Percentiles rank a stretch among this genome's conserved stretches.
These are phyloP conservation scores for Monodelphis domestica DNA, from an alignment of 2,797 vertebrate species.

Conservation along the genomic window DNA sequence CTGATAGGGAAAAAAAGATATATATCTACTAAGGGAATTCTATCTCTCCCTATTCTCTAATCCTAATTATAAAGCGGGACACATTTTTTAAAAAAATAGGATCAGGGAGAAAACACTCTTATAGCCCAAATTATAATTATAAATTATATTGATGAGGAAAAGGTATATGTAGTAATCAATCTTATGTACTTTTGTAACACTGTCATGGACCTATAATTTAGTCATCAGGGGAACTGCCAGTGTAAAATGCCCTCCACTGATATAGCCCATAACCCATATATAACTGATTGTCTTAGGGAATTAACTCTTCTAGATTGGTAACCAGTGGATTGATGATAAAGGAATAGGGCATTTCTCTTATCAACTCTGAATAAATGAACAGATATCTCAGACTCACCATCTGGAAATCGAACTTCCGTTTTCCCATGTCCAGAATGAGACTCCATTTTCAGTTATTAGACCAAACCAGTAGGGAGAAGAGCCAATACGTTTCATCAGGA, in stretches of 20 bases:
- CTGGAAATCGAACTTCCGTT: neutral
- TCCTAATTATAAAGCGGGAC: neutral
- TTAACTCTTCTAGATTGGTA: neutral
- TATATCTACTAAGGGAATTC: too few relatives aligned
- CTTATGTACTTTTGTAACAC: neutral
- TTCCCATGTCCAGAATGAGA: constrained; percentile 42
- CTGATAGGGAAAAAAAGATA: neutral
- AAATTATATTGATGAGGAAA: neutral
- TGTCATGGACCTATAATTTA: neutral
- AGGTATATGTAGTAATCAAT: neutral
- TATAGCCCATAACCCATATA: neutral
- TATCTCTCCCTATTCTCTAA: neutral
- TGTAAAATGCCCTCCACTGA: neutral
- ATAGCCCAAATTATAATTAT: neutral
- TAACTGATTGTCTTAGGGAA: neutral
- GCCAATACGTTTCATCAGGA: constrained; percentile 12
- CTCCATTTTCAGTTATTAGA: constrained; percentile 7
- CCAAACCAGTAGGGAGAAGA: constrained; percentile 16
- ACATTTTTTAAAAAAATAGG: neutral
- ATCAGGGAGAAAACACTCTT: neutral
- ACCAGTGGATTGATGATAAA: neutral
- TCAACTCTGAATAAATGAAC: neutral
- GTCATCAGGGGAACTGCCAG: neutral
- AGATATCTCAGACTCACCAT: constrained; percentile 30
- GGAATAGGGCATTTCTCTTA: neutral